Percentiles rank a stretch among this genome's conserved stretches.
phyloP scores from a whole-genome alignment of 92 coral and sea anemone genomes.

The Umimayanthus chanpuru region DNA sequence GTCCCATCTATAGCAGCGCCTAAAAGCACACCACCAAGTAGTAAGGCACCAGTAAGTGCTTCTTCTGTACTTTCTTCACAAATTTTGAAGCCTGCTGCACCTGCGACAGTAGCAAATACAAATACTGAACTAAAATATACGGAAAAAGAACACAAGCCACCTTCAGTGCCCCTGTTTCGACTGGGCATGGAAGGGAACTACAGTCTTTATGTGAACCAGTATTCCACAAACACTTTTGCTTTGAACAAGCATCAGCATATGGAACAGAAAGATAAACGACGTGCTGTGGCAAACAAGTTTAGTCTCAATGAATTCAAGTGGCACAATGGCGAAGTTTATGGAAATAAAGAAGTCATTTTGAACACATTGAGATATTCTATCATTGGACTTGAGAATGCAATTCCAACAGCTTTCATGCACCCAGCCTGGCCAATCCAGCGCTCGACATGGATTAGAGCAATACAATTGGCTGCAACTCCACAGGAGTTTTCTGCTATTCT shows the following conservation, averaged over 20 bases:
- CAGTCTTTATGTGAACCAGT: slow-evolving; percentile 80
- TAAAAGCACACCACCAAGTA: not conserved
- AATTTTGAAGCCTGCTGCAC: slow-evolving; percentile 5
- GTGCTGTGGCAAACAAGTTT: slow-evolving; percentile 87
- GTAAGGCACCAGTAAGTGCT: not conserved
- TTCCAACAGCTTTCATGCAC: slow-evolving; percentile 97
- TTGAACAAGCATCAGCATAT: slow-evolving; percentile 88
- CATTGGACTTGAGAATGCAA: slow-evolving; percentile 83
- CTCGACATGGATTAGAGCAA: slow-evolving; percentile 96
- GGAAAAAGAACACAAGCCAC: slow-evolving; percentile 23
- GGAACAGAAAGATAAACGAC: slow-evolving; percentile 89
- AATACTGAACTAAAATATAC: not conserved
- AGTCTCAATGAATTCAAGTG: slow-evolving; percentile 83
- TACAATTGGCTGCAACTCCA: slow-evolving; percentile 85
- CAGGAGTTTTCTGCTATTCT: slow-evolving; percentile 85
- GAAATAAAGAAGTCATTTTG: slow-evolving; percentile 79
- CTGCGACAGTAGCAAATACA: slow-evolving; percentile 1
- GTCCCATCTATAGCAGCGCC: not conserved
- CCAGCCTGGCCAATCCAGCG: slow-evolving; percentile 98
- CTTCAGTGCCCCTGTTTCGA: slow-evolving; percentile 65
- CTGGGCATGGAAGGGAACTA: slow-evolving; percentile 92
- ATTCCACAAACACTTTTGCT: slow-evolving; percentile 79
- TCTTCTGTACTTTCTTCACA: not conserved
- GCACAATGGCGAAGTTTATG: slow-evolving; percentile 80
- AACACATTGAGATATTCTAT: slow-evolving; percentile 91